Base-by-base conservation (phyloP, 2,797 vertebrate species). In the Sebastes kiyomatsui region DNA sequence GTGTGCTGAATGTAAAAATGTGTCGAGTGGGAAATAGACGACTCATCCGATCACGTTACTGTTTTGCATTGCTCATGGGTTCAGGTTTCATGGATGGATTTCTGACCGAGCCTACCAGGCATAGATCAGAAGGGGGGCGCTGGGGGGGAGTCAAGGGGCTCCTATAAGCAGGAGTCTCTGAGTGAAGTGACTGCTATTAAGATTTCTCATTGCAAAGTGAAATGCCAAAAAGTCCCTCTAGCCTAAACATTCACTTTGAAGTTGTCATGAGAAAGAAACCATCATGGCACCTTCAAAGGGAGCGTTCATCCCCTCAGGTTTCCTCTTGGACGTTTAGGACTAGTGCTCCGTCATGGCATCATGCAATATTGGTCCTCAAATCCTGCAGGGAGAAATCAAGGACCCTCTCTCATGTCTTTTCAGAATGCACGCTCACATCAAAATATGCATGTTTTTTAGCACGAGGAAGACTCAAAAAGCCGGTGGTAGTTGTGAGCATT, bases 231-330 rank as follows among this genome's bases (percentile, higher is more conserved):
- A 72, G 67, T 75, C 76, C 85, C 73, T 77, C 78, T 79, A 82
- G 90, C 88, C 79, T 77, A 82, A 88, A 90, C 81, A 88, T 85
- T 83, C 74, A 83, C 89, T 93, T 93, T 93, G 91, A 92, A 90
- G 89, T 86, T 87, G 75, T 76, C 83, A 80, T 72, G 65, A 88
- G 74, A 79, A 88, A 89, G 66, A 60, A 82, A 58, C 72, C 83
- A 71, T 81, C 54, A 60, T 65, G 79, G 67, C 79, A 87, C 87
- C 81, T 90, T 92, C 91, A 92, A 91, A 92, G 84, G 30, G 64
- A 84, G 6, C 78, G 84, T 89, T 83, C 80, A 67, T 75, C 76
- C 85, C 91, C 75, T 76, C 32, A 35, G 81, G 87, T 82, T 89
- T 72, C 72, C 70, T 54, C 28, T 54, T 71, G 71, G 83, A 74